Base-by-base conservation (phyloP, 2,888 invertebrate genomes). In the Tenthredo amoena region DNA sequence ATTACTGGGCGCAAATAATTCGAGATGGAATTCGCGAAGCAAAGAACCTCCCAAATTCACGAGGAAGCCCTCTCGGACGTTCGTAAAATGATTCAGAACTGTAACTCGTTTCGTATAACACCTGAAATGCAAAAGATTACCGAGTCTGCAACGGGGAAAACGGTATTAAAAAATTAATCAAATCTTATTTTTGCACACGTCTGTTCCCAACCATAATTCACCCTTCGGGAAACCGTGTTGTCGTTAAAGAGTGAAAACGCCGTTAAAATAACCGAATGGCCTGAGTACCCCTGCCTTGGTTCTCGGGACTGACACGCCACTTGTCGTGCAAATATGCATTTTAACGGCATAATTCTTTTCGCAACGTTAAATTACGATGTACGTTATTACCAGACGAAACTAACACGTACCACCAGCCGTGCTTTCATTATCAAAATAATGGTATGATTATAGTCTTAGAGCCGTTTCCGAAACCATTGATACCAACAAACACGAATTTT, bases 251-350 rank as follows among this genome's bases (percentile, higher is more conserved):
- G 40, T 72, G 18, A 40, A n/a, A 72, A 40, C 37, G 4, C 37
- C 7, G 34, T 7, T n/a, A 1, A 76, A 76, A 47, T 76, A 76
- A 10, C 76, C 76, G 26, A 76, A 47, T 47, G 50, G 76, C 15
- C 47, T 76, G 76, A 26, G 15, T 31, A 7, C n/a, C 55, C 31
- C 18, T 9, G 47, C 50, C 34, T n/a, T 9, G 31, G 43, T 74
- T 12, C 31, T 55, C 18, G 15, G n/a, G 9, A 31, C 50, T 4
- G 76, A 21, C 76, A 77, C 76, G 76, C 50, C 15, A 77, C 50
- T 77, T 77, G 26, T 47, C 76, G 76, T 77, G 76, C 76, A 77
- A 77, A 77, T 77, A 77, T 50, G 50, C 76, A 50, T 31, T 47
- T 55, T 50, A 77, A 77, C 76, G 50, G 31, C 26, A n/a, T 50